Percentiles rank a stretch among this genome's conserved stretches.
These are phyloP conservation scores for Drosophila lacteicornis DNA, from an alignment of 1,140 invertebrate genomes.

Conservation along the genomic window DNA sequence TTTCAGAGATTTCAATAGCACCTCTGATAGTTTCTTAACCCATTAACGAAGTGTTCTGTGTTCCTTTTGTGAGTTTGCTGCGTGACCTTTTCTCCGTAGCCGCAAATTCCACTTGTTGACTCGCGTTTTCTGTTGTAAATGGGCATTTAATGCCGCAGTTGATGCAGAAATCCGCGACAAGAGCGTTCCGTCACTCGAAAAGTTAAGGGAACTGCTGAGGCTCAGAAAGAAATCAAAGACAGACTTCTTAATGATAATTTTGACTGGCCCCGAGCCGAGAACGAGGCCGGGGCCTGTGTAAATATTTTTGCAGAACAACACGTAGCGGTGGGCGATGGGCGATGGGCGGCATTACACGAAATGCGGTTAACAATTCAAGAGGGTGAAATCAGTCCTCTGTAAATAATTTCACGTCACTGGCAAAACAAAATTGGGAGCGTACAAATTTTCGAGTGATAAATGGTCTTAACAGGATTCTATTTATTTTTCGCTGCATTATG, in stretches of 20 bases:
- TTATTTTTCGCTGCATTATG: slow-evolving; percentile 49
- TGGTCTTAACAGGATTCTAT: slow-evolving; percentile 80
- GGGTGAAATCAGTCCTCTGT: slow-evolving; percentile 82
- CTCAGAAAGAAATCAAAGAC: slow-evolving; percentile 29
- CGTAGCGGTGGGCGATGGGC: slow-evolving; percentile 12
- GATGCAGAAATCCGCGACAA: neutral
- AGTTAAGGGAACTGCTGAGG: neutral
- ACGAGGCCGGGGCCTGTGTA: slow-evolving; percentile 23
- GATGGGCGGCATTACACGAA: slow-evolving; percentile 35
- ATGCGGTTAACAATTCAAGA: slow-evolving; percentile 72
- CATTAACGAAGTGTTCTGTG: too few species aligned
- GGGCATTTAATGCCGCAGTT: neutral
- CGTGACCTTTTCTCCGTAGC: too few species aligned
- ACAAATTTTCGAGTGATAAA: slow-evolving; percentile 80
- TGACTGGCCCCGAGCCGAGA: neutral
- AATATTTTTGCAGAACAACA: slow-evolving; percentile 48
- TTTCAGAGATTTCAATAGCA: too few species aligned
- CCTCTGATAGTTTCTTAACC: too few species aligned
- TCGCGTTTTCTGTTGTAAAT: neutral
- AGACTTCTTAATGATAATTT: slow-evolving; percentile 34
- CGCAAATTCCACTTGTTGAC: neutral
- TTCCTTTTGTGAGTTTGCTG: too few species aligned
- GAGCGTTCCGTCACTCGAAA: slow-evolving; percentile 5
- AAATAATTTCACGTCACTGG: slow-evolving; percentile 75
- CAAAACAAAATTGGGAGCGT: slow-evolving; percentile 58